A percentile compares a stretch with the other conserved stretches of the same genome.
These are phyloP conservation scores for Thera britannica DNA, from an alignment of 2,888 invertebrate species.

Conservation along the genomic window DNA sequence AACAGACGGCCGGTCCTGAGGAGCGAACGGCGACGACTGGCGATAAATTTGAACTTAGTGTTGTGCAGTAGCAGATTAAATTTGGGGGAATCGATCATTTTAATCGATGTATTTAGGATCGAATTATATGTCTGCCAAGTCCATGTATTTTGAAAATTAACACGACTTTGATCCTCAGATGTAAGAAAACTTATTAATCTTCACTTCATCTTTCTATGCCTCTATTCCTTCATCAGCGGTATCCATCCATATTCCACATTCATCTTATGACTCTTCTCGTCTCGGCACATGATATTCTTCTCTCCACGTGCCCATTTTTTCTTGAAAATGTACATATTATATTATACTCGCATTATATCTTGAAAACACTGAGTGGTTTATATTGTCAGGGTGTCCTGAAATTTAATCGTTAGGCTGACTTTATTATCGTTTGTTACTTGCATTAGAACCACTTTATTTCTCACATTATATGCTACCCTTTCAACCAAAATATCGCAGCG, in stretches of 20 bases:
- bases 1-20: constrained; percentile 29
- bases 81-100: constrained; percentile 45
- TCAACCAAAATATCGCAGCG: constrained; percentile 46
- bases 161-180: too few species aligned
- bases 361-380: constrained; percentile 17
- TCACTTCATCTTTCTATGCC: too few species aligned
- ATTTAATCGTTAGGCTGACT: constrained; percentile 27
- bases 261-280: too few species aligned
- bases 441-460: constrained; percentile 45
- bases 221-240: too few species aligned
- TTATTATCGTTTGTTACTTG: constrained; percentile 38
- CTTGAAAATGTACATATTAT: too few species aligned
- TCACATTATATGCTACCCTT: constrained; percentile 45
- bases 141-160: too few species aligned
- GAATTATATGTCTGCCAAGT: not conserved
- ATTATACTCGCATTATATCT: not conserved
- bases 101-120: constrained; percentile 43
- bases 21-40: constrained; percentile 53
- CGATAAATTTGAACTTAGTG: constrained; percentile 63
- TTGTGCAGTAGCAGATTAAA: constrained; percentile 38
- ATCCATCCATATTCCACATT: too few species aligned
- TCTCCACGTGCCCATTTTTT: too few species aligned
- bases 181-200: too few species aligned
- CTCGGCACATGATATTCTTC: too few species aligned
- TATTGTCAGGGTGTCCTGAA: constrained; percentile 16